Evolutionary conservation across 2,888 invertebrate genomes (phyloP).

Genomic region (Macrostomum cliftonense): DNA sequence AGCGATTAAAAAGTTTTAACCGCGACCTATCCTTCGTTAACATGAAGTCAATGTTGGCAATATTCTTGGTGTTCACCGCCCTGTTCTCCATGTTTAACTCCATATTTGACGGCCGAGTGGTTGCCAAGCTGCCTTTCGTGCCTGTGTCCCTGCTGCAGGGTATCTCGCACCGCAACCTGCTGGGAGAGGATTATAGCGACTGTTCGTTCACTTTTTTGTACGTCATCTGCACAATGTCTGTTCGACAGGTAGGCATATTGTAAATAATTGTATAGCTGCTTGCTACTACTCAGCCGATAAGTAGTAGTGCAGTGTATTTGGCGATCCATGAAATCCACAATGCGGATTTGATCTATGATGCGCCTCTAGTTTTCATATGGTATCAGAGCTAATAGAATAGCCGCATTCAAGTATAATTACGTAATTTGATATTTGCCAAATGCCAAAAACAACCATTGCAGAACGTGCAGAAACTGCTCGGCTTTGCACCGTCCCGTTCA

Average conservation of each 20-base stretch:
- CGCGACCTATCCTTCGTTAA: slow-evolving; percentile 78
- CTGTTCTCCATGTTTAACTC: slow-evolving; percentile 92
- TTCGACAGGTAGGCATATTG: slow-evolving; percentile 64
- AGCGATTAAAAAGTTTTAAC: slow-evolving; percentile 84
- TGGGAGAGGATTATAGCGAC: slow-evolving; percentile 88
- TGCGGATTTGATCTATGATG: too few species aligned
- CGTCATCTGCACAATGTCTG: slow-evolving; percentile 97
- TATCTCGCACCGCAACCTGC: slow-evolving; percentile 82
- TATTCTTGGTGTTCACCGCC: slow-evolving; percentile 95
- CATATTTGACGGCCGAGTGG: slow-evolving; percentile 92
- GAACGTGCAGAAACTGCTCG: slow-evolving; percentile 88
- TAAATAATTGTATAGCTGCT: too few species aligned
- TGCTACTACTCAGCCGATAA: too few species aligned
- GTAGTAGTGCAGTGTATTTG: too few species aligned
- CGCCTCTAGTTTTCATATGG: too few species aligned
- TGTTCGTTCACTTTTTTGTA: slow-evolving; percentile 97
- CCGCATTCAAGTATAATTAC: too few species aligned
- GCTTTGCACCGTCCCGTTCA: slow-evolving; percentile 86
- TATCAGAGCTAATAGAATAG: too few species aligned
- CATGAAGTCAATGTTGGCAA: slow-evolving; percentile 99
- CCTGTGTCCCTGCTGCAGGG: slow-evolving; percentile 84
- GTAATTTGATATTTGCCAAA: too few species aligned
- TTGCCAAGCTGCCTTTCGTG: slow-evolving; percentile 81
- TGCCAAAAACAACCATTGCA: slow-evolving; percentile 37
- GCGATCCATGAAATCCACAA: too few species aligned